Evolutionary conservation across 2,797 vertebrate species (phyloP).

Genomic region (Taenioides sp.): DNA sequence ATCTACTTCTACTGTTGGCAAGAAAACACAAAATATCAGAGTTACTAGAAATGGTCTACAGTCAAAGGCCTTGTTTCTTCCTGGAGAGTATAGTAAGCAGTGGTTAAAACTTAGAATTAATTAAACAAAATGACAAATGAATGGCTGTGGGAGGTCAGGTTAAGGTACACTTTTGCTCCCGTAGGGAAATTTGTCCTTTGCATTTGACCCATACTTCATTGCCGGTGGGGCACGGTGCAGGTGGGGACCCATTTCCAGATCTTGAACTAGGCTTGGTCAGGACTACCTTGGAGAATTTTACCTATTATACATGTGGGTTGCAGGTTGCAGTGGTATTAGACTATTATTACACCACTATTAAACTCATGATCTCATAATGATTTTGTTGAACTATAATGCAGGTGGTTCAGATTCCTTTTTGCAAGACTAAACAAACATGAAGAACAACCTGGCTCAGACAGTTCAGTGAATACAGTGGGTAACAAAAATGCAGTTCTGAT

Average conservation of each 20-base stretch:
- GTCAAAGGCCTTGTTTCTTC: conserved; percentile 36
- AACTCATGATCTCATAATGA: not conserved
- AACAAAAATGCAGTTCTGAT: not conserved
- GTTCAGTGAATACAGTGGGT: not conserved
- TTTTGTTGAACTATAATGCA: too few relatives aligned
- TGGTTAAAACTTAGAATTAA: conserved; percentile 15
- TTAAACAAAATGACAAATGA: not conserved
- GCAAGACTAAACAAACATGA: conserved; percentile 9
- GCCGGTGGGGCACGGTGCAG: too few relatives aligned
- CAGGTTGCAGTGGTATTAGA: not conserved
- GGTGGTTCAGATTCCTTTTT: too few relatives aligned
- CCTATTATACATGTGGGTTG: not conserved
- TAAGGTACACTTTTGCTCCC: too few relatives aligned
- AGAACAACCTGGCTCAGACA: conserved; percentile 10
- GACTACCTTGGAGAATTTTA: too few relatives aligned
- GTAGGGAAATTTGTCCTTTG: too few relatives aligned
- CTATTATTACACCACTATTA: not conserved
- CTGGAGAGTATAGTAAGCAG: conserved; percentile 40
- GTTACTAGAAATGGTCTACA: conserved; percentile 44
- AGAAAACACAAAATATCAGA: conserved; percentile 52
- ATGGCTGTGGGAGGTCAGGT: not conserved
- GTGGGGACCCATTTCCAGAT: too few relatives aligned
- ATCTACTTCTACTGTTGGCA: conserved; percentile 48
- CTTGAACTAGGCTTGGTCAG: too few relatives aligned
- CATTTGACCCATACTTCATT: too few relatives aligned